These are phyloP conservation scores for Squalus acanthias DNA, from an alignment of 2,797 vertebrate genomes.

Conservation along the genomic window DNA sequence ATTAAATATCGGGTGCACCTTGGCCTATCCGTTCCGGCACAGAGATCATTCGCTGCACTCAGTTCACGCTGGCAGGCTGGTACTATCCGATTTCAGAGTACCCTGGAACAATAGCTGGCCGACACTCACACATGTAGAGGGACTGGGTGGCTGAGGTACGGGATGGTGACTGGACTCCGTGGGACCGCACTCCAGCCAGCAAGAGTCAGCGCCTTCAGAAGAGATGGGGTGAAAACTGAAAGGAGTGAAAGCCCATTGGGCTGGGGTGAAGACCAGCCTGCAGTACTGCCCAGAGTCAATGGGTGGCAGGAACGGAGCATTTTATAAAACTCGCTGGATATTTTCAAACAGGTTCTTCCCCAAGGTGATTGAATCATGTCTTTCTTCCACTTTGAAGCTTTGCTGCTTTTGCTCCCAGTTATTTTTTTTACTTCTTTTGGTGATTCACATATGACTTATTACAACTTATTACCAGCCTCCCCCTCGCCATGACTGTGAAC, in stretches of 20 bases:
- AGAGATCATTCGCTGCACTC: neutral
- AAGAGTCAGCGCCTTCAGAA: neutral
- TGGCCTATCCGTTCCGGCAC: neutral
- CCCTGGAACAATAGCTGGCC: neutral
- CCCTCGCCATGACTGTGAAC: neutral
- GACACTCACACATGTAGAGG: neutral
- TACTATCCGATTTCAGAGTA: neutral
- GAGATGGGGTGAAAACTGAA: neutral
- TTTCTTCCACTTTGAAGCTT: neutral
- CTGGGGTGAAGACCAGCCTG: neutral
- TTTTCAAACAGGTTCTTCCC: neutral
- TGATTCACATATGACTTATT: neutral
- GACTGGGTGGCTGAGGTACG: neutral
- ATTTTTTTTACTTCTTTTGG: neutral
- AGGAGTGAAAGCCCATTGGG: neutral
- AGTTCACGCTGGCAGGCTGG: neutral
- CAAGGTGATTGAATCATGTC: neutral
- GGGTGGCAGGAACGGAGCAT: neutral
- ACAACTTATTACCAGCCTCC: neutral
- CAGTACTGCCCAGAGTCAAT: neutral
- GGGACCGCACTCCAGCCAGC: neutral
- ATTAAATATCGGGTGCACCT: neutral
- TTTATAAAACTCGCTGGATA: neutral
- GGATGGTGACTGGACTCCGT: neutral
- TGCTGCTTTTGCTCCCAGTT: neutral